phyloP scores from a whole-genome alignment of 2,888 invertebrate genomes.

The Steinernema carpocapsae region DNA sequence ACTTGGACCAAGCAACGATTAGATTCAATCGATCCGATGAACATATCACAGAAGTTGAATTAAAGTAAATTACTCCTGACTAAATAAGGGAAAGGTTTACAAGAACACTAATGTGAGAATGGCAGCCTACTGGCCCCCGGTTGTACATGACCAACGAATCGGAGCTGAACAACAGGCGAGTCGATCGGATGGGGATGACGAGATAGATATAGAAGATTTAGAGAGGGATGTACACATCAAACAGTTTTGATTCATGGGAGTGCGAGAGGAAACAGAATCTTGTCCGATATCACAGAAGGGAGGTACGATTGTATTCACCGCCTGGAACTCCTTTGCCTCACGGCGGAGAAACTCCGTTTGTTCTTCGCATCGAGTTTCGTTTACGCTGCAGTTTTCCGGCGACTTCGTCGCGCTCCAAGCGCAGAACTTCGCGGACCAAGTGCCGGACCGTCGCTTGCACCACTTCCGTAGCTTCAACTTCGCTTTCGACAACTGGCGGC shows the following conservation, averaged over 20 bases:
- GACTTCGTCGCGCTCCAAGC: slow-evolving; percentile 48
- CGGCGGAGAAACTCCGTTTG: neutral
- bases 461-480: slow-evolving; percentile 41
- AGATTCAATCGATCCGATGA: too few relatives aligned
- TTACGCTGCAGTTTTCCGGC: slow-evolving; percentile 34
- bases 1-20: too few relatives aligned
- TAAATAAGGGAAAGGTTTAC: neutral
- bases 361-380: slow-evolving; percentile 20
- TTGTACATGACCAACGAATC: too few relatives aligned
- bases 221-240: neutral
- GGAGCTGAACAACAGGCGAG: slow-evolving; percentile 10
- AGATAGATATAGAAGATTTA: neutral
- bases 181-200: neutral
- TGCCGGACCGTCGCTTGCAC: slow-evolving; percentile 50
- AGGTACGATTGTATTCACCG: neutral
- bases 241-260: neutral
- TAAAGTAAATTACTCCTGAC: neutral
- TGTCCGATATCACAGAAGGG: slow-evolving; percentile 20
- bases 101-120: neutral
- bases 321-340: neutral
- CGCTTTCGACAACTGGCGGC: slow-evolving; percentile 41
- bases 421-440: slow-evolving; percentile 53
- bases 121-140: slow-evolving; percentile 2
- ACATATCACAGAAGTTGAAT: slow-evolving; percentile 5
- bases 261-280: neutral